Evolutionary conservation across 1,140 invertebrate genomes (phyloP), one percentile per base, ranked within the genome.

Genomic region (Drosophila kepulauana): DNA sequence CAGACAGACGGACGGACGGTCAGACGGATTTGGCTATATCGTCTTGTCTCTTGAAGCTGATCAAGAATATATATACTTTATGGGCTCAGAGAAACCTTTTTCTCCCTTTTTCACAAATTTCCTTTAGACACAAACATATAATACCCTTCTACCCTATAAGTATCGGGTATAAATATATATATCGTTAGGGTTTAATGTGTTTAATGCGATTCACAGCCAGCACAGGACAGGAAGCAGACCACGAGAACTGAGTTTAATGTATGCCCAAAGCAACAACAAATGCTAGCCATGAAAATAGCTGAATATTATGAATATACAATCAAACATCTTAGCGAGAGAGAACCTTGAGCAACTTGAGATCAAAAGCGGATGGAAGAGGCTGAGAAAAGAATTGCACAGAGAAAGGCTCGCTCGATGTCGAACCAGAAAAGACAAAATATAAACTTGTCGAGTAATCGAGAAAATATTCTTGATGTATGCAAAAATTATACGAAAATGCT

Each of bases 161-260:
- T 25, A 25, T 25, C 20, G 20, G 20, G 20, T 25, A 25, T 25
- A 25, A 25, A 25, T 25, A 25, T 25, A 25, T 25, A 25, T 25
- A 10, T 38, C 35, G 35, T 3, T 2, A 38, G 35, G 35, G 35
- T 11, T 38, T 38, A 38, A 38, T 64, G 57, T 80, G 75, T 80
- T 80, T 80, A 74, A 80, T 69, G 45, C 7, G 33, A 77, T 79
- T 45, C 73, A 71, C 63, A 58, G 62, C 38, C 10, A 6, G 10
- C n/a, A 11, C 57, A 52, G 41, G 57, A 79, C 78, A 79, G 78
- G 78, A 79, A 79, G 45, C 70, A 41, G 69, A 33, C 45, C 48
- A 58, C 54, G 67, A 46, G 62, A 77, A 30, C 48, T 57, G 35
- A 65, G 78, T 80, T 78, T 80, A 80, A 80, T 80, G 48, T 80